A percentile compares a stretch with the other conserved stretches of the same genome.
These are phyloP conservation scores for Semnornis frantzii DNA, from an alignment of 2,113 vertebrate genomes.

Conservation along the genomic window DNA sequence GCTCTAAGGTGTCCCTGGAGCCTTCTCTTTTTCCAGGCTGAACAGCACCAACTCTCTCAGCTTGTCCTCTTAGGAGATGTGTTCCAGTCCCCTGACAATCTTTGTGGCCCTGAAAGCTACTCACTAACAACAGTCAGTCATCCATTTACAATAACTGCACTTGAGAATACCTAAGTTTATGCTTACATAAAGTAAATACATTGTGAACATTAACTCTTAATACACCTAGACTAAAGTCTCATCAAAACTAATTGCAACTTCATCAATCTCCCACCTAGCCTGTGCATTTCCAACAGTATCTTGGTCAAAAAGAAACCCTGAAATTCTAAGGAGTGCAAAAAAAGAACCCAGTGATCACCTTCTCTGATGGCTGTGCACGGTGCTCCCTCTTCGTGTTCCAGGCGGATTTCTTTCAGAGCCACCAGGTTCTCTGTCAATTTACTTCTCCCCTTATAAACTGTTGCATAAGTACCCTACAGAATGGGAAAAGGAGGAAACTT, in stretches of 20 bases:
- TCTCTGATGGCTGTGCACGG: constrained; percentile 98
- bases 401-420: constrained; percentile 95
- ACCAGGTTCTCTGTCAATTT: constrained; percentile 98
- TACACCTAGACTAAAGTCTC: background rate
- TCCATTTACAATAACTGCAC: background rate
- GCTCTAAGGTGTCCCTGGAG: too few species aligned
- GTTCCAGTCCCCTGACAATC: too few species aligned
- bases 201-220: background rate
- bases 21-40: too few species aligned
- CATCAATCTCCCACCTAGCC: background rate
- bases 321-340: background rate
- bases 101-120: background rate
- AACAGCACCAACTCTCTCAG: too few species aligned
- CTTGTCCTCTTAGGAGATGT: too few species aligned
- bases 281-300: background rate
- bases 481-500: background rate
- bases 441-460: constrained; percentile 98
- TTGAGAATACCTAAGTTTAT: background rate
- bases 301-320: background rate
- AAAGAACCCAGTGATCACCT: constrained; percentile 72
- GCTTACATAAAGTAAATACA: background rate
- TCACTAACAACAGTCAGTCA: background rate
- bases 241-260: background rate
- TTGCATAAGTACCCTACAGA: constrained; percentile 94
- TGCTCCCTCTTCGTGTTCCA: constrained; percentile 98